Evolutionary conservation across 2,888 invertebrate species (phyloP).

Genomic region (Torymus texanus): DNA sequence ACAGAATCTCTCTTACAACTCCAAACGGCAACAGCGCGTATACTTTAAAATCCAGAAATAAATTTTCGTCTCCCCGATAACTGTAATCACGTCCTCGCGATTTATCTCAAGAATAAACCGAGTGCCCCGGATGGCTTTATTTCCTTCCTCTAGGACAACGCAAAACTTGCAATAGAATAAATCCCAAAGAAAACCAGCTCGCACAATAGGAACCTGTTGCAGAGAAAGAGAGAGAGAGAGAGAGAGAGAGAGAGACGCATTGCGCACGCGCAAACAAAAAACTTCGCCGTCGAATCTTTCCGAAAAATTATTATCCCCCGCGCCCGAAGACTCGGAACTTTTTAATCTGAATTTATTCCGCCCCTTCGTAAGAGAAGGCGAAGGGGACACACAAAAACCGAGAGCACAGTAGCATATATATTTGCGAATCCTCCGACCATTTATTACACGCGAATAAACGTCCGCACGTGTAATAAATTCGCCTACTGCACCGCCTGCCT

Average conservation of each 20-base stretch:
- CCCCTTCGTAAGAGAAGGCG: not conserved
- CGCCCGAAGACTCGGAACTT: not conserved
- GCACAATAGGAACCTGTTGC: not conserved
- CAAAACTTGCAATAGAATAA: no score
- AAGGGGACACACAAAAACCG: not conserved
- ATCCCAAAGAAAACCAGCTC: not conserved
- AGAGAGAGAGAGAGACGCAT: no score
- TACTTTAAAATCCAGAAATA: no score
- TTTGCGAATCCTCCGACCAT: constrained; percentile 50
- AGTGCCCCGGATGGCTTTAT: no score
- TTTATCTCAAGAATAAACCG: no score
- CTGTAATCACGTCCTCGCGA: no score
- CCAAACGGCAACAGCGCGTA: no score
- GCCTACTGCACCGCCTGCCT: constrained; percentile 2
- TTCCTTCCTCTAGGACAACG: no score
- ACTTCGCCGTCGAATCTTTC: not conserved
- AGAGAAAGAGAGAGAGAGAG: no score
- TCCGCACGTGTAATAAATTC: constrained; percentile 48
- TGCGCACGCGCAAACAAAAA: not conserved
- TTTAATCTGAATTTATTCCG: constrained; percentile 43
- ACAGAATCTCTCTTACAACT: no score
- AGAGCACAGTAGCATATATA: constrained; percentile 37
- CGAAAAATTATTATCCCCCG: not conserved
- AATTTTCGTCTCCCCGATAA: no score
- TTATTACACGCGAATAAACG: constrained; percentile 51